Conservation (phyloP, 1,140 invertebrate species). For the Drosophila mauritiana region DNA sequence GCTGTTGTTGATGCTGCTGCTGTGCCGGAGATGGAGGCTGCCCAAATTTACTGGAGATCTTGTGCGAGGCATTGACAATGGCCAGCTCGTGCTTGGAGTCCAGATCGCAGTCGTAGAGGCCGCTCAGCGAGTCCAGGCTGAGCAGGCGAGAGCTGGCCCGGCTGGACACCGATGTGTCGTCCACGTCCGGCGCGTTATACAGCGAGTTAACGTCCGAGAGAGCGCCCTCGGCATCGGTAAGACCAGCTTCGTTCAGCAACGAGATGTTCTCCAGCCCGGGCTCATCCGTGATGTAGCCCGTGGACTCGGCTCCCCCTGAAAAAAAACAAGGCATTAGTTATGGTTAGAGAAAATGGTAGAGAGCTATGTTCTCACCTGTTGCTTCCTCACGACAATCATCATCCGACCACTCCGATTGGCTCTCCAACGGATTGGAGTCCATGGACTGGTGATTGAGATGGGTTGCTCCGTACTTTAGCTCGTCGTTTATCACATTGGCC, state of each 20-base stretch:
- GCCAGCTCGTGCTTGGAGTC: constrained; percentile 84
- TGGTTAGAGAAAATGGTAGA: not conserved
- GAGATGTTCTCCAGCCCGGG: constrained; percentile 93
- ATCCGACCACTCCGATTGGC: constrained; percentile 92
- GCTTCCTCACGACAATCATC: constrained; percentile 86
- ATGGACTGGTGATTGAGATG: constrained; percentile 84
- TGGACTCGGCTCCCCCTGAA: constrained; percentile 88
- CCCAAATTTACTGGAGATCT: constrained; percentile 84
- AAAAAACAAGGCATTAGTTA: not conserved
- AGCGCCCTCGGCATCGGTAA: constrained; percentile 93
- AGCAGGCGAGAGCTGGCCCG: constrained; percentile 91
- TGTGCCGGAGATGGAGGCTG: constrained; percentile 65
- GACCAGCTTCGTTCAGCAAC: constrained; percentile 92
- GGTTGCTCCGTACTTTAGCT: constrained; percentile 83
- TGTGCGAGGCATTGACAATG: constrained; percentile 84
- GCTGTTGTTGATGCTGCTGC: constrained; percentile 11
- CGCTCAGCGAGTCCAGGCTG: constrained; percentile 91
- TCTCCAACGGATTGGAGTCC: constrained; percentile 85
- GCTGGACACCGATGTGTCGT: constrained; percentile 91
- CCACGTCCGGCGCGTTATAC: constrained; percentile 90
- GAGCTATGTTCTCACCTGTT: constrained; percentile 58
- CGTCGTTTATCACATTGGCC: constrained; percentile 84
- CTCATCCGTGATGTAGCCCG: constrained; percentile 93
- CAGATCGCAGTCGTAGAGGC: constrained; percentile 90
- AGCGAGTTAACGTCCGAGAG: constrained; percentile 94